These are phyloP conservation scores for Bufotes viridis DNA, from an alignment of 2,797 vertebrate genomes.

Conservation along the genomic window DNA sequence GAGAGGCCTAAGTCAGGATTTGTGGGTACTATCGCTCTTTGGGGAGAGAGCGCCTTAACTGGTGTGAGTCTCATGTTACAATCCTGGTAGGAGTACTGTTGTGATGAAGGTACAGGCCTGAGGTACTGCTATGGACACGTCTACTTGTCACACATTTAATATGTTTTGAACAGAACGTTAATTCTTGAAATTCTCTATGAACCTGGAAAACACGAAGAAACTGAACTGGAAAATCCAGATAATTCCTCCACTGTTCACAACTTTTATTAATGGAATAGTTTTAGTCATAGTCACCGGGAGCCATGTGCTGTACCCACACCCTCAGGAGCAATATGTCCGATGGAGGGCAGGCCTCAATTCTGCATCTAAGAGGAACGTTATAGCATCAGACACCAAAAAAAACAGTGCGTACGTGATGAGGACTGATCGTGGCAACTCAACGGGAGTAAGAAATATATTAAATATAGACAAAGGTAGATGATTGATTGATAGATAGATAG, in stretches of 20 bases:
- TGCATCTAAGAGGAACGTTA: too few relatives aligned
- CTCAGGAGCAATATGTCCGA: background rate
- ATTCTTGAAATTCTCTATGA: background rate
- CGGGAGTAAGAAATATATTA: too few relatives aligned
- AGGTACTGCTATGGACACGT: background rate
- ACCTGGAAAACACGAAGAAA: background rate
- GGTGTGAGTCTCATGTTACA: too few relatives aligned
- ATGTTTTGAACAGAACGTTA: background rate
- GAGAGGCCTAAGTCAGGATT: too few relatives aligned
- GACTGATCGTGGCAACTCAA: too few relatives aligned
- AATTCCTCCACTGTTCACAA: background rate
- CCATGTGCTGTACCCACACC: background rate
- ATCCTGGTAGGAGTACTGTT: background rate
- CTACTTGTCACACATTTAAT: background rate
- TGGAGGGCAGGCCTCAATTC: too few relatives aligned
- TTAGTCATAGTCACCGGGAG: background rate
- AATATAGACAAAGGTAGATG: too few relatives aligned
- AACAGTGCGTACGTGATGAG: too few relatives aligned
- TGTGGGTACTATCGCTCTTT: too few relatives aligned
- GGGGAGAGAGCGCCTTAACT: too few relatives aligned
- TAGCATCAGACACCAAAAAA: background rate
- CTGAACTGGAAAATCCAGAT: slow-evolving; percentile 20
- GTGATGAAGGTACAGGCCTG: background rate
- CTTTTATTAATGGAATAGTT: slow-evolving; percentile 25
- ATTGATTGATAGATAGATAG: too few relatives aligned